Percentiles rank a stretch among this genome's conserved stretches.
Conservation (phyloP, 23 tunicate species). For the Trididemnum miniatum region DNA sequence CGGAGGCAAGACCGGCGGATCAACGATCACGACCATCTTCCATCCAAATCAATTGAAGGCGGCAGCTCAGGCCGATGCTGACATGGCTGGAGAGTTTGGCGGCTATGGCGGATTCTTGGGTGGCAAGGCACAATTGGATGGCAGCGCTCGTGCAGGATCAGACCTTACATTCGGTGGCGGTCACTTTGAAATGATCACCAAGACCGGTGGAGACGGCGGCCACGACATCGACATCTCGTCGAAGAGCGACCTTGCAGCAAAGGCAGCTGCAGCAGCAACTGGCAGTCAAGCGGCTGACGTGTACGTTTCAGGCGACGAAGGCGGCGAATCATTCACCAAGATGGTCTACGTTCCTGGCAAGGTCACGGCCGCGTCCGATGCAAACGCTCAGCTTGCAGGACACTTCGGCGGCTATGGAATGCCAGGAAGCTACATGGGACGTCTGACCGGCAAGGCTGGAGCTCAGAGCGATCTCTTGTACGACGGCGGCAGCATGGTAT, state of each 20-base stretch:
- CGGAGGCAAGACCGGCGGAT: slow-evolving; percentile 21
- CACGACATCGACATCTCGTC: not conserved
- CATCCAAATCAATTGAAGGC: not conserved
- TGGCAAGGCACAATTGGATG: not conserved
- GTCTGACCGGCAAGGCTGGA: not conserved
- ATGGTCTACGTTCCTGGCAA: slow-evolving; percentile 15
- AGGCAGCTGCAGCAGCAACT: not conserved
- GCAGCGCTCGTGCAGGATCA: not conserved
- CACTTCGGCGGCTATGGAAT: not conserved
- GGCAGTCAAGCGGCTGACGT: slow-evolving; percentile 20
- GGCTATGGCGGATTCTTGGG: not conserved
- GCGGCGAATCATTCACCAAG: not conserved
- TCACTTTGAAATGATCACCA: not conserved
- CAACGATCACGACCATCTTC: not conserved
- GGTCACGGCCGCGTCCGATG: slow-evolving; percentile 16
- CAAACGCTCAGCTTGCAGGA: not conserved
- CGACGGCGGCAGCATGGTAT: not conserved
- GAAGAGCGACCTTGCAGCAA: slow-evolving; percentile 11
- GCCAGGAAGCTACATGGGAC: not conserved
- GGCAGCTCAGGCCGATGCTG: not conserved
- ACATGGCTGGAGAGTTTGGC: not conserved
- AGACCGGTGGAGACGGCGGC: not conserved
- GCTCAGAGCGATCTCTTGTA: slow-evolving; percentile 4
- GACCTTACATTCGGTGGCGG: not conserved
- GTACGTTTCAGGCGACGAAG: not conserved